phyloP scores from a whole-genome alignment of 2,113 vertebrate species.

The Anarrhichthys ocellatus region DNA sequence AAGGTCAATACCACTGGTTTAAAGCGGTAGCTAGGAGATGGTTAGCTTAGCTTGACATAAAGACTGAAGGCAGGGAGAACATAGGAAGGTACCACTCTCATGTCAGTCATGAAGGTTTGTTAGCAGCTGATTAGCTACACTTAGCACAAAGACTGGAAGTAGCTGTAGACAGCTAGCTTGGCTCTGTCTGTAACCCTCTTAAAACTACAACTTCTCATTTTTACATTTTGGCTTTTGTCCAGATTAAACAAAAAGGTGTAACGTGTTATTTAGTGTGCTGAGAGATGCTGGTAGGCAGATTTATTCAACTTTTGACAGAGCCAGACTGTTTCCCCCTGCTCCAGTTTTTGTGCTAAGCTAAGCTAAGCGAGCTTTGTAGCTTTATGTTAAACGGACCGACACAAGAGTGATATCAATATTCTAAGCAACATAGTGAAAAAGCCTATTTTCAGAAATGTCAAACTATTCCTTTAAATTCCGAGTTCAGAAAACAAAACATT shows the following conservation, averaged over 20 bases:
- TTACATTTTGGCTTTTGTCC: background rate
- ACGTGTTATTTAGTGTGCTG: background rate
- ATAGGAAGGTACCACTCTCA: too few species aligned
- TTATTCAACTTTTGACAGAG: background rate
- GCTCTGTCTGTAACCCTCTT: background rate
- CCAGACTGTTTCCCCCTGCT: background rate
- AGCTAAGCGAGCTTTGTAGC: background rate
- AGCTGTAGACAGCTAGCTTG: background rate
- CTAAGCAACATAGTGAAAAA: background rate
- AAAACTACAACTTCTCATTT: background rate
- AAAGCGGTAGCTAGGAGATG: background rate
- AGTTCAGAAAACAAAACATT: background rate
- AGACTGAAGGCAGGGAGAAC: background rate
- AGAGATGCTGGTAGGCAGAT: background rate
- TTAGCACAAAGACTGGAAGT: too few species aligned
- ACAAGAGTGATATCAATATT: background rate
- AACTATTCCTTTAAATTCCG: constrained; percentile 24
- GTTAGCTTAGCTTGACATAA: background rate
- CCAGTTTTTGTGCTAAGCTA: background rate
- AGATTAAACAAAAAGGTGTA: background rate
- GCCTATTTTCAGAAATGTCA: background rate
- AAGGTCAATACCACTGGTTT: background rate
- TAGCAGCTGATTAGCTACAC: too few species aligned
- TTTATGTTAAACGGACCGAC: background rate
- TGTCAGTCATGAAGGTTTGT: too few species aligned